Evolutionary conservation across 2,797 vertebrate genomes (phyloP).

Genomic region (Smutsia gigantea): DNA sequence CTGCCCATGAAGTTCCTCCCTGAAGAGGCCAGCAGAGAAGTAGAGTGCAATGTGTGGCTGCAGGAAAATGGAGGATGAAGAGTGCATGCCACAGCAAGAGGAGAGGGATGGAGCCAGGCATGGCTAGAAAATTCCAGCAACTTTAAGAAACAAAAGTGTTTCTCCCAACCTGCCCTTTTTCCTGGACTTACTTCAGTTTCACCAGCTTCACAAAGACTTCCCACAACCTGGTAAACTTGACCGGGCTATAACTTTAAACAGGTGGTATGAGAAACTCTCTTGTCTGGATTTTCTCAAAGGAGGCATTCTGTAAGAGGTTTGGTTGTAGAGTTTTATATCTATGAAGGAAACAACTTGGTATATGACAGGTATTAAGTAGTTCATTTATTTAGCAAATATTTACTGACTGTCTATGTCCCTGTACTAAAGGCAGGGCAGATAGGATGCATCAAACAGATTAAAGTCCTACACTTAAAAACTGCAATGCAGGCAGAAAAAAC

Average conservation of each 20-base stretch:
- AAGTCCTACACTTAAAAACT: not conserved
- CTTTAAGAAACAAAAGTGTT: too few relatives aligned
- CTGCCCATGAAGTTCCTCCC: too few relatives aligned
- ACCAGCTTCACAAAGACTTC: too few relatives aligned
- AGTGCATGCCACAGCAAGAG: too few relatives aligned
- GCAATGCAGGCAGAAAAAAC: not conserved
- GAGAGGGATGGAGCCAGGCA: too few relatives aligned
- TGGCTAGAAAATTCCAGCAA: too few relatives aligned
- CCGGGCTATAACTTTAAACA: not conserved
- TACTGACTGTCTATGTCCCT: not conserved
- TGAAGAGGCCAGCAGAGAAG: too few relatives aligned
- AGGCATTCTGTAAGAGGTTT: not conserved
- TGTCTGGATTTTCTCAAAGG: conserved; percentile 13
- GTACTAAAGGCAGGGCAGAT: not conserved
- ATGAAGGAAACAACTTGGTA: not conserved
- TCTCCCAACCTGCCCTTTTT: too few relatives aligned
- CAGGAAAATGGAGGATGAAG: too few relatives aligned
- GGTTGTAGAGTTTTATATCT: not conserved
- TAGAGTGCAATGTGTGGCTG: too few relatives aligned
- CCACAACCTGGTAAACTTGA: too few relatives aligned
- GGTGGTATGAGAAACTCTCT: not conserved
- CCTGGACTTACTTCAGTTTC: too few relatives aligned
- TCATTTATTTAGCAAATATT: conserved; percentile 18
- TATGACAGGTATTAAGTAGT: not conserved
- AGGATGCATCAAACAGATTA: not conserved